These are phyloP conservation scores for Lepidothrix coronata DNA, from an alignment of 2,113 vertebrate genomes.

Conservation along the genomic window DNA sequence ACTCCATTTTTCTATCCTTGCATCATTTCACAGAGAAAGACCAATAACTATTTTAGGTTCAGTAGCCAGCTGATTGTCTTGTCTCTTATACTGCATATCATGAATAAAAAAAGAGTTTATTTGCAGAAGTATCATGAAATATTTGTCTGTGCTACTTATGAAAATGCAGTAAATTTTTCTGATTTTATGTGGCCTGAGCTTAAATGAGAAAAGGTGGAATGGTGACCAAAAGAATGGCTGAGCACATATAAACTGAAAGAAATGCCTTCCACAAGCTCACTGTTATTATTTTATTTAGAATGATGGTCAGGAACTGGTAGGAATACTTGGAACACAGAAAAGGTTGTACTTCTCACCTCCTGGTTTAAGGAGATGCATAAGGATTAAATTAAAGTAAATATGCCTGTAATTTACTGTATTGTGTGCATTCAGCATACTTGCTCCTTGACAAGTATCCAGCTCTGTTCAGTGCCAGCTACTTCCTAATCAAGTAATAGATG, in stretches of 20 bases:
- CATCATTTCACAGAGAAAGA: background rate
- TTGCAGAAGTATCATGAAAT: background rate
- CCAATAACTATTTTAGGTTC: background rate
- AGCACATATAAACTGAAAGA: background rate
- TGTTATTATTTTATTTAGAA: background rate
- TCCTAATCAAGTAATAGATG: slow-evolving; percentile 18
- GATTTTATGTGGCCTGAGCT: background rate
- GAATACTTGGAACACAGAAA: background rate
- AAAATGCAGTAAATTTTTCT: background rate
- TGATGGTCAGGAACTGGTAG: background rate
- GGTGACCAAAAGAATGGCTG: background rate
- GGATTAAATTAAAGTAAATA: slow-evolving; percentile 19
- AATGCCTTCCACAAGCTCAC: background rate
- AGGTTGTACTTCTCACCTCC: background rate
- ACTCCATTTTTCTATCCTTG: background rate
- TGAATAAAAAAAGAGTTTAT: background rate
- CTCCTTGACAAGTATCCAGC: slow-evolving; percentile 26
- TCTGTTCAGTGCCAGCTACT: background rate
- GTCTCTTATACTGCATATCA: background rate
- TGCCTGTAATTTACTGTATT: slow-evolving; percentile 10
- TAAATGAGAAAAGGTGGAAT: background rate
- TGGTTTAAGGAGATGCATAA: slow-evolving; percentile 3
- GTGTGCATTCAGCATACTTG: background rate
- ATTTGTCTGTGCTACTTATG: background rate
- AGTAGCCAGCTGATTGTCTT: background rate